These are phyloP conservation scores for Lepisosteus osseus DNA, from an alignment of 2,113 vertebrate genomes.

Conservation along the genomic window DNA sequence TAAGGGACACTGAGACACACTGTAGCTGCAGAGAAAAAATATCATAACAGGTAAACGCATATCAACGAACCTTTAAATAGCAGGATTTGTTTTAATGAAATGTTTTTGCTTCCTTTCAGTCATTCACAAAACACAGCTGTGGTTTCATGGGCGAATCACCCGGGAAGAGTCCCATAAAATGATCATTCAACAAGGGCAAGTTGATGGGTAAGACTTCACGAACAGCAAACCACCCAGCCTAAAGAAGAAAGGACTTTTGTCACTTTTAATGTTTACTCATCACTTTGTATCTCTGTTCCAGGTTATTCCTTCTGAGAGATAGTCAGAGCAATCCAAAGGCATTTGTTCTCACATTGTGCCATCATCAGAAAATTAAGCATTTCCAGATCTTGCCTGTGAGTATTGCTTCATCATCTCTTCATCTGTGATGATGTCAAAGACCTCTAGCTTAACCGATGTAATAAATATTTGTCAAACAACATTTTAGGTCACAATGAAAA, in stretches of 20 bases:
- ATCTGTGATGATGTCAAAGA: not conserved
- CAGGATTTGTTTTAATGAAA: too few species aligned
- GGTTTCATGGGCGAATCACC: constrained; percentile 94
- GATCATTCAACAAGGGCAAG: constrained; percentile 91
- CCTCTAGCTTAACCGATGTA: too few species aligned
- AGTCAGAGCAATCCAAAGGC: constrained; percentile 99
- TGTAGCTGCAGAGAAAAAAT: too few species aligned
- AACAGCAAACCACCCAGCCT: not conserved
- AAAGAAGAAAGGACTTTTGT: not conserved
- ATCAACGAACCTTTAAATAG: too few species aligned
- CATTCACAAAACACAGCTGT: constrained; percentile 92
- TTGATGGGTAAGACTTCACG: constrained; percentile 79
- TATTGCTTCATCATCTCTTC: constrained; percentile 12
- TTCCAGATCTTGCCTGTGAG: constrained; percentile 98
- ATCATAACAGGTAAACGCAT: too few species aligned
- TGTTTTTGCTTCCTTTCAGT: constrained; percentile 55
- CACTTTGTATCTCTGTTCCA: constrained; percentile 38
- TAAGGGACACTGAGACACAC: too few species aligned
- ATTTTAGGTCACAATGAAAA: too few species aligned
- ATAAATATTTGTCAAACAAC: too few species aligned
- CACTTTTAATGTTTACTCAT: not conserved
- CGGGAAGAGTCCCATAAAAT: constrained; percentile 93
- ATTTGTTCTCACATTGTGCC: constrained; percentile 95
- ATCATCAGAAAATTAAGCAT: constrained; percentile 98
- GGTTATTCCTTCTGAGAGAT: constrained; percentile 92